Evolutionary conservation across 2,113 vertebrate genomes (phyloP).

Genomic region (Ifrita kowaldi): DNA sequence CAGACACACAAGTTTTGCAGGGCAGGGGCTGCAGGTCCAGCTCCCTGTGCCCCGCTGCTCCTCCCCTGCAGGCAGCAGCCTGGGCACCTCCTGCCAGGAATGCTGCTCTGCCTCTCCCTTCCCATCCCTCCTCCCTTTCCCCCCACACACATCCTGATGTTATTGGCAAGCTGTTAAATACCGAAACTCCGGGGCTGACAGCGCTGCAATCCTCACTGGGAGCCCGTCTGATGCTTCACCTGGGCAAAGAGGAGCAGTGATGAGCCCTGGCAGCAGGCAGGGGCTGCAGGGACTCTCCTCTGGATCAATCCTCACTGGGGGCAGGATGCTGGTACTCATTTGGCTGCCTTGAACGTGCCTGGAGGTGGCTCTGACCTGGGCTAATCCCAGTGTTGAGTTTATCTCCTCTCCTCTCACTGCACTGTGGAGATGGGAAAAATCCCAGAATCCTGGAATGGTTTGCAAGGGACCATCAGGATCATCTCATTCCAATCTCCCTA

Average conservation of each 20-base stretch:
- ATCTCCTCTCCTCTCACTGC: background rate
- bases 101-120: background rate
- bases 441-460: background rate
- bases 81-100: background rate
- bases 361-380: background rate
- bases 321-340: background rate
- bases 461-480: background rate
- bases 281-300: background rate
- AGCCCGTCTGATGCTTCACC: background rate
- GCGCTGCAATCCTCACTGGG: background rate
- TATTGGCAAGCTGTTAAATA: background rate
- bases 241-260: background rate
- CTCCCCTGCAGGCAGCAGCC: background rate
- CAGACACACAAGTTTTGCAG: rapidly evolving
- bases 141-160: background rate
- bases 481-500: background rate
- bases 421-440: background rate
- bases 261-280: background rate
- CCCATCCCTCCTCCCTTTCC: background rate
- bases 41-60: background rate
- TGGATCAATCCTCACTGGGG: background rate
- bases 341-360: background rate
- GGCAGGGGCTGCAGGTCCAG: background rate
- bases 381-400: background rate
- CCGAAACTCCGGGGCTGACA: background rate